Evolutionary conservation across 2,113 vertebrate species (phyloP), one percentile per base, ranked within the genome.

Genomic region (Rhea americana): DNA sequence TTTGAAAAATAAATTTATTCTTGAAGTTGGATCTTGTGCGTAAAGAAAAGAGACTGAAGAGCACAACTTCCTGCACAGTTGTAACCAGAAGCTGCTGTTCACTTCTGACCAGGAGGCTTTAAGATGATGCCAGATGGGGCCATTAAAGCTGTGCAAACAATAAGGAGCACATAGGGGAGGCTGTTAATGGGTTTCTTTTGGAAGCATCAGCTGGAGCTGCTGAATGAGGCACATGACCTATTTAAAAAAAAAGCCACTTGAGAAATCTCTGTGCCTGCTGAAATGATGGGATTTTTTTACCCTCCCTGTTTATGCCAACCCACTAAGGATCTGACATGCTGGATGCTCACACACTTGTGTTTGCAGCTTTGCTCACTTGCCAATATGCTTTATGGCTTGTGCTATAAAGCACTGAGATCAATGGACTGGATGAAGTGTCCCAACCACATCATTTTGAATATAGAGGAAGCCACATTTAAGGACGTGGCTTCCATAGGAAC

Each of bases 171-270:
- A 82, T 96, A 89, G 90, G 91, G 95, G 94, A 96, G 83, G 61
- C 95, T 95, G 77, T 95, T 95, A 96, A 96, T 96, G 94, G 95
- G 70, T 95, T 96, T 94, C 91, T 96, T 96, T 94, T 95, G 95
- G 94, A 96, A 94, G 93, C 94, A 95, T 96, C 94, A 95, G 92
- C 93, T 94, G 95, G 94, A 96, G 93, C 90, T 95, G 86, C 88
- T 92, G 96, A 96, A 95, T 92, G 88, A 91, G 92, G 90, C 86
- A 90, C 90, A 92, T 96, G 94, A 95, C 88, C 93, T 96, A 88
- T 96, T 94, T 58, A 32, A 25, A 90, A 22, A 95, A 95, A 94
- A 91, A 95, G 90, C 95, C 95, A 94, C 95, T 96, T 91, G 94
- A 95, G 94, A 94, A 82, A 93, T 94, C 76, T 45, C 48, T 88